Percentiles rank a stretch among this genome's conserved stretches.
These are phyloP conservation scores for Myrmecobius fasciatus DNA, from an alignment of 2,113 vertebrate species.

Conservation along the genomic window DNA sequence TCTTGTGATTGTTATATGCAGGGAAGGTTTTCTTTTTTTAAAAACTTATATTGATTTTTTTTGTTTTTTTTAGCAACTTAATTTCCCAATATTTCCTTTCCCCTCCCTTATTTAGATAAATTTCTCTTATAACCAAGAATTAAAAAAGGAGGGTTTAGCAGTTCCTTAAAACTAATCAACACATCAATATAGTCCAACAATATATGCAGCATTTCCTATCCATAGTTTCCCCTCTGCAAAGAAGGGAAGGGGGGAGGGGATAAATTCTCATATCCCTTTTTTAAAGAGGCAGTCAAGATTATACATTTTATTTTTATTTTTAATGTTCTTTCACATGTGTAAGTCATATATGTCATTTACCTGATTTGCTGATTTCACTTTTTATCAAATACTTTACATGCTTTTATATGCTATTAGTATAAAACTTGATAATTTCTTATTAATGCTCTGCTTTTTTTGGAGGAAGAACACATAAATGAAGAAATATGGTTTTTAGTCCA, in stretches of 20 bases:
- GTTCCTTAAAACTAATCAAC: background rate
- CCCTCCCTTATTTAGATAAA: background rate
- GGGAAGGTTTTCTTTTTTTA: background rate
- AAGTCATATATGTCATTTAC: background rate
- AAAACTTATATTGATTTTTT: background rate
- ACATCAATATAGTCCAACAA: background rate
- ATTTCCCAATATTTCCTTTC: background rate
- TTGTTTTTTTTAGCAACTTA: background rate
- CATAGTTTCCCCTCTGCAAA: background rate
- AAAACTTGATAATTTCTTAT: conserved; percentile 13
- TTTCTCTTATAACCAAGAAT: background rate
- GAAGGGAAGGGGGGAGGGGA: background rate
- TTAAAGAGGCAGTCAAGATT: background rate
- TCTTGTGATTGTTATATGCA: conserved; percentile 32
- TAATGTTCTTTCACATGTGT: background rate
- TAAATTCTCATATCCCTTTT: background rate
- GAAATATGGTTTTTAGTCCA: conserved; percentile 3
- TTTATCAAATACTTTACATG: background rate
- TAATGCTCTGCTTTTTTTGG: conserved; percentile 22
- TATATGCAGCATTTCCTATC: background rate
- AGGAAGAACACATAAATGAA: conserved; percentile 38
- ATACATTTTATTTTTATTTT: background rate
- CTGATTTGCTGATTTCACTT: background rate
- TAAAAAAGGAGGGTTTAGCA: background rate
- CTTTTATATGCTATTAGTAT: background rate